Evolutionary conservation across 2,888 invertebrate genomes (phyloP), one percentile per base, ranked within the genome.

Genomic region (Coenonympha arcania): DNA sequence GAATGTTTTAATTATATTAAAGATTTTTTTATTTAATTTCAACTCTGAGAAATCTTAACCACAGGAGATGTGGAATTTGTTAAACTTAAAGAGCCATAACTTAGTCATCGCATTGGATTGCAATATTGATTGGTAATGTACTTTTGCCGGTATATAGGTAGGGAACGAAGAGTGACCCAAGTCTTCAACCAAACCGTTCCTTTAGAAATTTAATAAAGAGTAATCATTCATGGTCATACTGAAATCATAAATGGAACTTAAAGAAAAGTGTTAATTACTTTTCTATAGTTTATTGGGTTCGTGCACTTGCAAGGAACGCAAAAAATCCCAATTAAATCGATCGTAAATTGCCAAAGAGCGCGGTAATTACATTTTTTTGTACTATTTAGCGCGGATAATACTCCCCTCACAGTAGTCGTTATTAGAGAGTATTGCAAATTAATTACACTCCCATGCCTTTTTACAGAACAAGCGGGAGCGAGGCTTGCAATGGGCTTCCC

Each of bases 401-500:
- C 20, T 43, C 30, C 20, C 11, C 19, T 31, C 22, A 19, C 20
- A 9, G 43, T 1, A 42, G 31, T 49, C 28, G 45, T 33, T 48
- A 55, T 46, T 50, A 55, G 55, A 50, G 56, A 53, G 54, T 55
- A 58, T 57, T 48, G 46, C 54, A 54, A 60, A 60, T 62, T 57
- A 63, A 61, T 60, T 57, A 56, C 45, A 55, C 52, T 55, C 73
- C 76, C 66, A 66, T 58, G 52, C 47, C 42, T 65, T 68, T 57
- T 45, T 48, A 31, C 42, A 33, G 42, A 43, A 20, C 42, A 20
- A 31, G 22, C 30, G 42, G 20, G 31, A 44, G 39, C 44, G 69
- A 65, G 66, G 69, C 62, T 69, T 75, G 71, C 78, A 76, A 79
- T 81, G 77, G 76, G 72, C 73, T 74, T 76, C 79, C 41, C 42